Evolutionary conservation across 92 coral and sea anemone genomes (phyloP).

Genomic region (Nematostella vectensis): DNA sequence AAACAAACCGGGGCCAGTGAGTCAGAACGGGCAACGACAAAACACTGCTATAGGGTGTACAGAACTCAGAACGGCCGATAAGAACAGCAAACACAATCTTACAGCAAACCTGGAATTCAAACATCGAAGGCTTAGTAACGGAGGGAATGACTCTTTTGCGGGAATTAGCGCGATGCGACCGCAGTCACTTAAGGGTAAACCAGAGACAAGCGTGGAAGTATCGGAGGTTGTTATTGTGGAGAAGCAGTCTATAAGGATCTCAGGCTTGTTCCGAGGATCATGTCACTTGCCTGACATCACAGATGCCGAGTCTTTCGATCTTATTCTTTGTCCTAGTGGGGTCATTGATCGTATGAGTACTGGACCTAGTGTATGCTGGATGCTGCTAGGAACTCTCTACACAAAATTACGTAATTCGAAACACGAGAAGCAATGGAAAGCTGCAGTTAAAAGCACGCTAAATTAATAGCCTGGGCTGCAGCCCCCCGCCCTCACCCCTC

Average conservation of each 20-base stretch:
- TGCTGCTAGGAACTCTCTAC: constrained; percentile 62
- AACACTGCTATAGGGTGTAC: not conserved
- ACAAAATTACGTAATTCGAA: constrained; percentile 42
- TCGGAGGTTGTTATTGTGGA: constrained; percentile 29
- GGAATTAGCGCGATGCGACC: constrained; percentile 5
- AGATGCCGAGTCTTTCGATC: constrained; percentile 52
- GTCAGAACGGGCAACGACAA: not conserved
- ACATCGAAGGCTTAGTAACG: constrained; percentile 17
- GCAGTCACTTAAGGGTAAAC: constrained; percentile 15
- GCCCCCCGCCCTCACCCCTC: too few species aligned
- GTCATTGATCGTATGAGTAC: constrained; percentile 9
- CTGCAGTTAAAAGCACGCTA: constrained; percentile 52
- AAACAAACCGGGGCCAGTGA: not conserved
- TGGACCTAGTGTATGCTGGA: constrained; percentile 32
- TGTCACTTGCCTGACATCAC: constrained; percentile 8
- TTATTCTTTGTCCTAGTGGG: constrained; percentile 55
- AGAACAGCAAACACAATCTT: not conserved
- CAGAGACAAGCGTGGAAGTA: constrained; percentile 36
- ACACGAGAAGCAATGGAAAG: constrained; percentile 61
- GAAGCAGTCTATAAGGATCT: constrained; percentile 37
- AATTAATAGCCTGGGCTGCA: too few species aligned
- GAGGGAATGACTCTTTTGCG: constrained; percentile 1
- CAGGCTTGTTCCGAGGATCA: constrained; percentile 26
- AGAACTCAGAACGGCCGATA: not conserved
- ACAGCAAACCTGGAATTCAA: constrained; percentile 19